These are phyloP conservation scores for Leucosticte australis DNA, from an alignment of 2,113 vertebrate species.

Conservation along the genomic window DNA sequence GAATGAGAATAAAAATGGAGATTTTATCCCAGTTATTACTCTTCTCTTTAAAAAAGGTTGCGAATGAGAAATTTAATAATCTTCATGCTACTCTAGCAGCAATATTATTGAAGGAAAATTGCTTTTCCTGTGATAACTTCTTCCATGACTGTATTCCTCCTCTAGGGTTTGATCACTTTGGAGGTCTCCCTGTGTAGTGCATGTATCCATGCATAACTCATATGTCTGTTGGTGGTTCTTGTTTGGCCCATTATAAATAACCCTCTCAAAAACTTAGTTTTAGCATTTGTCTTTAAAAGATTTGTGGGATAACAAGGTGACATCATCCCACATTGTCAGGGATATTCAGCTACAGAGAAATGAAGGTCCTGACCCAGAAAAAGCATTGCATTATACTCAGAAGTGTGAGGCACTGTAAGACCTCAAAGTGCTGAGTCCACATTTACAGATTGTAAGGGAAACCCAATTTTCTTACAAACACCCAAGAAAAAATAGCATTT, in stretches of 20 bases:
- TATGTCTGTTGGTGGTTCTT: neutral
- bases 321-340: neutral
- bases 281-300: neutral
- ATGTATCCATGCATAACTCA: neutral
- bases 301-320: neutral
- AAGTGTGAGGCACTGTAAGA: neutral
- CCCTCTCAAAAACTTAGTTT: neutral
- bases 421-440: neutral
- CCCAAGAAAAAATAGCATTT: neutral
- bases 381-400: neutral
- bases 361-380: neutral
- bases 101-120: neutral
- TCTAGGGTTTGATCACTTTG: neutral
- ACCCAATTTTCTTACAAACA: neutral
- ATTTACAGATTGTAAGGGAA: neutral
- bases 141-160: rapidly evolving
- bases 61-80: neutral
- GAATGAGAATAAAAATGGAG: neutral
- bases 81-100: neutral
- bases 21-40: neutral
- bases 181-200: neutral
- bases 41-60: neutral
- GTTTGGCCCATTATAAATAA: neutral
- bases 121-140: neutral
- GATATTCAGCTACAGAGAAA: neutral